Conservation (phyloP, 30 jellyfish, hydroid and myxozoan species). For the Aurelia sp. region DNA sequence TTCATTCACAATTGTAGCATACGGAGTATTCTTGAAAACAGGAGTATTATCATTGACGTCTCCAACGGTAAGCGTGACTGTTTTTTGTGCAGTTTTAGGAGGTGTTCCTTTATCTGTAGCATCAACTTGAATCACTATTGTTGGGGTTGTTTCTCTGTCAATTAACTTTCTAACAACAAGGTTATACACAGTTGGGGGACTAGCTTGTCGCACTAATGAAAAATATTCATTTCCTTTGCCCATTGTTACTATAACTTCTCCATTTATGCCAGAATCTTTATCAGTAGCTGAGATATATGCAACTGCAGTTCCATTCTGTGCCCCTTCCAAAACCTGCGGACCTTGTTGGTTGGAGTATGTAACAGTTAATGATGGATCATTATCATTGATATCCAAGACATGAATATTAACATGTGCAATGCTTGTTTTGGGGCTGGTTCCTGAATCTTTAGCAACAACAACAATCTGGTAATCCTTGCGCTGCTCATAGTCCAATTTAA, state of each 20-base stretch:
- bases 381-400: slow-evolving; percentile 87
- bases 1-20: slow-evolving; percentile 67
- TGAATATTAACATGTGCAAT: slow-evolving; percentile 64
- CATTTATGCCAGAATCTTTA: slow-evolving; percentile 79
- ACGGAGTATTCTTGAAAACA: slow-evolving; percentile 54
- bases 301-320: slow-evolving; percentile 54
- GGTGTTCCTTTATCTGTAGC: slow-evolving; percentile 91
- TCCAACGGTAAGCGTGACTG: slow-evolving; percentile 66
- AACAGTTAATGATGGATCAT: slow-evolving; percentile 66
- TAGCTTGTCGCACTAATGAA: slow-evolving; percentile 28
- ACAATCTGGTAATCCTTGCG: slow-evolving; percentile 51
- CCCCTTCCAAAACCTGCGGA: slow-evolving; percentile 77
- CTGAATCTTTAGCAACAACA: slow-evolving; percentile 80
- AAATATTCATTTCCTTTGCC: slow-evolving; percentile 43
- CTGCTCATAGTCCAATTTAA: slow-evolving; percentile 71
- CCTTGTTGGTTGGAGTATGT: slow-evolving; percentile 54
- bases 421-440: slow-evolving; percentile 27
- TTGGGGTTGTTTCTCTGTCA: slow-evolving; percentile 88
- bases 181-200: slow-evolving; percentile 25
- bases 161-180: slow-evolving; percentile 51
- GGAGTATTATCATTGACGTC: slow-evolving; percentile 94
- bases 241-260: slow-evolving; percentile 39
- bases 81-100: slow-evolving; percentile 23
- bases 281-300: slow-evolving; percentile 75
- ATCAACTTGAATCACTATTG: slow-evolving; percentile 22